Conservation (phyloP, 2,113 vertebrate genomes). For the Pogona vitticeps region DNA sequence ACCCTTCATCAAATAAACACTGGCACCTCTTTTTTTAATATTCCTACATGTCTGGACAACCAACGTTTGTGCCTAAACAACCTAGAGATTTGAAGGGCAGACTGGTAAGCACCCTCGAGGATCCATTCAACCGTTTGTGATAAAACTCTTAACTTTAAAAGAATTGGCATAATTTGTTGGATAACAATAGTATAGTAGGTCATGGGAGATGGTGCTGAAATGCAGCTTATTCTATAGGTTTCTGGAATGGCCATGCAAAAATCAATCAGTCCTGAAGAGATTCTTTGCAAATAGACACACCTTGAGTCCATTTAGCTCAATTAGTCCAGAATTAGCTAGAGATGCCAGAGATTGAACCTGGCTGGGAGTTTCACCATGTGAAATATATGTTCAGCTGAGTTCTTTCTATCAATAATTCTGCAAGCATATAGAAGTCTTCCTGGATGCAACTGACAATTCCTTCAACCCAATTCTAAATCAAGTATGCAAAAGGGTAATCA, state of each 20-base stretch:
- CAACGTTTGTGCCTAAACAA: too few species aligned
- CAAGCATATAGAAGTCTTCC: not conserved
- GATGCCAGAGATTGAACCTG: not conserved
- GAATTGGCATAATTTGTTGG: not conserved
- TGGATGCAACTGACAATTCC: not conserved
- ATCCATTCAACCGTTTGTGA: too few species aligned
- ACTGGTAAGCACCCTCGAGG: too few species aligned
- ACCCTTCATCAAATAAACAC: too few species aligned
- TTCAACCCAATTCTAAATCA: not conserved
- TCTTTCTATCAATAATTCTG: not conserved
- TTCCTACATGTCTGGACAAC: too few species aligned
- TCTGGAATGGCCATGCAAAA: not conserved
- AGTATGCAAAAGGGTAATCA: not conserved
- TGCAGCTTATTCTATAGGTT: not conserved
- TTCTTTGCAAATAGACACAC: not conserved
- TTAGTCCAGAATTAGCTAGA: not conserved
- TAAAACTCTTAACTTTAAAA: not conserved
- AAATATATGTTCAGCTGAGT: not conserved
- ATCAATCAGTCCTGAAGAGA: not conserved
- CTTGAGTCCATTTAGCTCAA: not conserved
- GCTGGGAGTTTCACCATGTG: too few species aligned
- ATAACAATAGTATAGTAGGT: not conserved
- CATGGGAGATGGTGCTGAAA: not conserved
- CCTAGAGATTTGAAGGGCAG: too few species aligned
- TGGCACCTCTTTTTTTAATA: not conserved